Conservation (phyloP, 1,140 invertebrate genomes). For the Brevipalpus yothersi region DNA sequence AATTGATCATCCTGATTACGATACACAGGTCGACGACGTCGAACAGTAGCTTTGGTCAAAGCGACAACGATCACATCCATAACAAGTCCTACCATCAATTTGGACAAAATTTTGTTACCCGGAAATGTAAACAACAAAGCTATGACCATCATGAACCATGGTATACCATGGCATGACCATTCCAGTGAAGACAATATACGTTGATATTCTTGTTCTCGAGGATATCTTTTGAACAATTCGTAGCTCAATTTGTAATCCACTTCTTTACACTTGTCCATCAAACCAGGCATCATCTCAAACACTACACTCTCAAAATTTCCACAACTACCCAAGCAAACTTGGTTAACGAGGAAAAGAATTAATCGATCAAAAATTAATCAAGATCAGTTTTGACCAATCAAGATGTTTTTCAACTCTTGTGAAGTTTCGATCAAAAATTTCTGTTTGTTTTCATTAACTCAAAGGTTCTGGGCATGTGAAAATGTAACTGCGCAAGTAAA, state of each 20-base stretch:
- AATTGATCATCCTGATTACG: constrained; percentile 35
- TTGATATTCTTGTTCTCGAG: background rate
- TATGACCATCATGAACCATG: constrained; percentile 47
- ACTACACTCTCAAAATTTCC: too few relatives aligned
- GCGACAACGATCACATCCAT: constrained; percentile 58
- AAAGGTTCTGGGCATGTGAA: too few relatives aligned
- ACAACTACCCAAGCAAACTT: too few relatives aligned
- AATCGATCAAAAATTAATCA: too few relatives aligned
- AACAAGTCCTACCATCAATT: constrained; percentile 59
- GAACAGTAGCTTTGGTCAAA: constrained; percentile 46
- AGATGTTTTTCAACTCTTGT: too few relatives aligned
- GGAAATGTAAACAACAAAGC: constrained; percentile 35
- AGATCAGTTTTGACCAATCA: too few relatives aligned
- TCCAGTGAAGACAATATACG: constrained; percentile 20
- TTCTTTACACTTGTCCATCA: background rate
- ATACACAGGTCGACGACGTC: constrained; percentile 44
- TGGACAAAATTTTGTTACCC: constrained; percentile 46
- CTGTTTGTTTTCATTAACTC: too few relatives aligned
- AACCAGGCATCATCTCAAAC: background rate
- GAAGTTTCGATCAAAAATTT: too few relatives aligned
- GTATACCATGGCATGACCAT: constrained; percentile 63
- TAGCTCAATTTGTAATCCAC: background rate
- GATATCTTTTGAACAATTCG: background rate
- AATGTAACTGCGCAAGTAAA: too few relatives aligned
- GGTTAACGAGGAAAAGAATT: too few relatives aligned